phyloP scores from a whole-genome alignment of 92 coral and sea anemone species.

The Desmophyllum pertusum region DNA sequence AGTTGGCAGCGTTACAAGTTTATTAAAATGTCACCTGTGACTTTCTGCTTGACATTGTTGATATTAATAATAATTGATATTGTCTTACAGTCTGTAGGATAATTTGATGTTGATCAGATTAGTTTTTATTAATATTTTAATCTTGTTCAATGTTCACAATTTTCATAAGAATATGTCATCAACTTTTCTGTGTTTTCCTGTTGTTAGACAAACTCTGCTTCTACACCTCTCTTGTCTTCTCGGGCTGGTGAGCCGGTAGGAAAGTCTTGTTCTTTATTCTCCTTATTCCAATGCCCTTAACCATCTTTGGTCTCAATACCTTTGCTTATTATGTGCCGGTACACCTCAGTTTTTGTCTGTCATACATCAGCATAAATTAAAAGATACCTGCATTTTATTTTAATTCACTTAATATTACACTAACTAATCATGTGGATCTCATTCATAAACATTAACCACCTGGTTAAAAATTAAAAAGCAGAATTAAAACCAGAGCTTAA shows the following conservation, averaged over 20 bases:
- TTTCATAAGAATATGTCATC: neutral
- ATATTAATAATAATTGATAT: too few relatives aligned
- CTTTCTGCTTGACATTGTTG: too few relatives aligned
- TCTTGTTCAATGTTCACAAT: too few relatives aligned
- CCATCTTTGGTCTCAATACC: neutral
- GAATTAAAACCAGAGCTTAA: neutral
- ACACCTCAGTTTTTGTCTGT: neutral
- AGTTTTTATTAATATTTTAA: neutral
- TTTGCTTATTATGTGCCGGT: neutral
- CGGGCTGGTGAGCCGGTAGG: slow-evolving; percentile 39
- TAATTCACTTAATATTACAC: neutral
- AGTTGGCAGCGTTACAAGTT: too few relatives aligned
- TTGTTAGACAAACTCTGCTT: slow-evolving; percentile 39
- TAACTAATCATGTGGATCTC: neutral
- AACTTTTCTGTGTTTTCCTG: slow-evolving; percentile 30
- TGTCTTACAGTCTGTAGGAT: too few relatives aligned
- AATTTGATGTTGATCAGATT: neutral
- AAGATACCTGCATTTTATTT: neutral
- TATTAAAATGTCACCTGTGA: too few relatives aligned
- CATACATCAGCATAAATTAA: neutral
- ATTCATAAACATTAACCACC: neutral
- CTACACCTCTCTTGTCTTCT: slow-evolving; percentile 39
- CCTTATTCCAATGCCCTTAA: neutral
- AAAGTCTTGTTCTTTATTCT: slow-evolving; percentile 17
- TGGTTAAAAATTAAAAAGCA: neutral